Evolutionary conservation across 2,113 vertebrate species (phyloP), one percentile per base, ranked within the genome.

Genomic region (Eclectus roratus): DNA sequence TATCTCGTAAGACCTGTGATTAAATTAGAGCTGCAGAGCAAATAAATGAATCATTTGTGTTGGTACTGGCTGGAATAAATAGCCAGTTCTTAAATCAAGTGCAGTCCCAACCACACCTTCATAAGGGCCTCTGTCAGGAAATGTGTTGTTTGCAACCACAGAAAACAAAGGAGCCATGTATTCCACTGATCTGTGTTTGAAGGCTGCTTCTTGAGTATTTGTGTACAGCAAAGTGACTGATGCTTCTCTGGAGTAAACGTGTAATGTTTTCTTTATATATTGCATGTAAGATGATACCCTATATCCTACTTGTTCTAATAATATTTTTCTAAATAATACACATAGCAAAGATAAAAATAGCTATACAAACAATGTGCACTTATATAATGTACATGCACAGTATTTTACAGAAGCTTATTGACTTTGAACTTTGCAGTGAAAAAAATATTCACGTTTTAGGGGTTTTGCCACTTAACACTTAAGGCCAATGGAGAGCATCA

Each of bases 321-420:
- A 50, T 25, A 2, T 37, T 11, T 58, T 65, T 37, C 33, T 85
- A 80, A 74, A 37, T 71, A 61, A 35, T 33, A 8, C 17, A 70
- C 4, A 4, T 24, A 44, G 37, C 4, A 74, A n/a, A 27, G 33
- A 20, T 15, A 29, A 63, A 64, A 63, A 12, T 35, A 63, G 10
- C 28, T n/a, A 2, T 33, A 7, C 5, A 47, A 66, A 7, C 29
- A 78, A 13, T 10, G 12, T 61, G 9, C 9, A 17, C 2, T 6
- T 5, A 24, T 6, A 17, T 63, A 25, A 35, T 0, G 4, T 44
- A 56, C 7, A 1, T 7, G 3, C 55, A 12, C 13, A 28, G 31
- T 44, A 24, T 77, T 76, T 77, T 71, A 28, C 18, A 43, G 37
- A 68, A 72, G 8, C 10, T 55, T 41, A 20, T 8, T 58, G n/a